Evolutionary conservation across 2,113 vertebrate genomes (phyloP), one percentile per base, ranked within the genome.

Genomic region (Ailuropoda melanoleuca): DNA sequence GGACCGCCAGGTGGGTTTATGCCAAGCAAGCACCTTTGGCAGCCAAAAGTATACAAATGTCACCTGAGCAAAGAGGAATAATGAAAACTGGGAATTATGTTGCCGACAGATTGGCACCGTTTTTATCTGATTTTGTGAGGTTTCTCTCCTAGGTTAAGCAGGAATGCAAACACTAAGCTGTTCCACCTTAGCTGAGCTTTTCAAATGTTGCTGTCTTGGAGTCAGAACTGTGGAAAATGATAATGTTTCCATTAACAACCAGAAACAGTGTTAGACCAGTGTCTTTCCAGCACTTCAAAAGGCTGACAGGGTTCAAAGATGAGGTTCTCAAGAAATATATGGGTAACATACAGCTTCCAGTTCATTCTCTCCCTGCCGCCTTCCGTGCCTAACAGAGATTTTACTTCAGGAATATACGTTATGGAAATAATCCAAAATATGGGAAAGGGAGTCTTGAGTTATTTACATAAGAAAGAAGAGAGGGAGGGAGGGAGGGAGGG

Each of bases 341-440:
- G 0, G 88, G 17, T 13, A 66, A 62, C 29, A 72, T 23, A 58
- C 50, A 75, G 34, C 53, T 50, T 93, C 66, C 4, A 77, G 48
- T 37, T 29, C 26, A 48, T 77, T 74, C 81, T 81, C 8, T 70
- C 8, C 23, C 55, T 24, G 21, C 13, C 23, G 5, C 53, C 19
- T 46, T 88, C 64, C 24, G 58, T 0, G 21, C 8, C 24, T 60
- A 87, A 72, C 23, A 15, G n/a, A 19, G 17, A 50, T 74, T 96
- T 95, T 14, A 56, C 68, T 75, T 86, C 62, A 15, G 11, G 34
- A 70, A 93, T 74, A 60, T 19, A 43, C 58, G 77, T 94, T 88
- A 56, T 56, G 53, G 50, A 91, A 88, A 93, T 80, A 90, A 77
- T 18, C 29, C 78, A 92, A 96, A 90, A 43, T 55, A 60, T 64